Evolutionary conservation across 2,888 invertebrate genomes (phyloP), one percentile per base, ranked within the genome.

Genomic region (Alentia gelatinosa): DNA sequence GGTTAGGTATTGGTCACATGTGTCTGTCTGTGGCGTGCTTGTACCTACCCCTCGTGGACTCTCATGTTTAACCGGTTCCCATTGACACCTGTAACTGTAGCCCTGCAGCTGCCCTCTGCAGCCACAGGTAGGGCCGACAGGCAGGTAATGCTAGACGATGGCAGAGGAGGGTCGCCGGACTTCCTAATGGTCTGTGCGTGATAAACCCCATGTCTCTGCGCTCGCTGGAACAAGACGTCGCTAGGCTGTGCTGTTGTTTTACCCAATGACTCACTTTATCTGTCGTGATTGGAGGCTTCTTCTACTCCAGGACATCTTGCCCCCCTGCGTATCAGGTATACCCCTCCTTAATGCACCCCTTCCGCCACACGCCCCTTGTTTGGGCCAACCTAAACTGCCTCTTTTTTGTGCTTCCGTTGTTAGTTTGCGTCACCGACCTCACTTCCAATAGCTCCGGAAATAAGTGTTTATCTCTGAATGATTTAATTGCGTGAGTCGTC

Each of bases 241-340:
- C n/a, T 26, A 30, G 30, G 68, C 3, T 5, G 68, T 68, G 79
- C 39, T 79, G 79, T 79, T 79, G 79, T 79, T 37, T 79, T 79
- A 79, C 79, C 79, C 79, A 79, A 79, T 79, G 79, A 79, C 79
- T 79, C 79, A 79, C 79, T 79, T 79, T 79, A 37, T 79, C 35
- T 79, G 37, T 39, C 79, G 39, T 79, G 79, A 79, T 39, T 39
- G 79, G 23, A 19, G 3, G 15, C 39, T 39, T 79, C 39, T 37
- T 1, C 35, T 35, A 79, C 79, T 79, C 37, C 79, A 39, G 79
- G 79, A 39, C 79, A 79, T 79, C 37, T n/a, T 15, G 15, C 79
- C 39, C n/a, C 37, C 37, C 37, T 30, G 15, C 37, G 37, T 79
- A 37, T 79, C 79, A 37, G 35, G 79, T 79, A 35, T 79, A 79